These are phyloP conservation scores for Hylomyscus alleni DNA, from an alignment of 2,797 vertebrate species.

Conservation along the genomic window DNA sequence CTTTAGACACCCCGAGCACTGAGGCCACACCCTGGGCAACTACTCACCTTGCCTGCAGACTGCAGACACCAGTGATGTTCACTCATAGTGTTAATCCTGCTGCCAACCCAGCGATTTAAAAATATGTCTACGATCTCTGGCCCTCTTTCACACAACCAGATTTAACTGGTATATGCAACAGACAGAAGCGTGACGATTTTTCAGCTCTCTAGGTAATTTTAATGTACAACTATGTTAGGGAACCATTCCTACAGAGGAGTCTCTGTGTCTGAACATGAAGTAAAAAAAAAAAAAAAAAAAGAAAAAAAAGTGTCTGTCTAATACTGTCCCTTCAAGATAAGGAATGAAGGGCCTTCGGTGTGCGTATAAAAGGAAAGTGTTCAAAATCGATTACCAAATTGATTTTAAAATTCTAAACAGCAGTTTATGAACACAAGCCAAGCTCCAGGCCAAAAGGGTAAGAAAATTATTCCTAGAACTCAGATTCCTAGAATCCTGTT, in stretches of 20 bases:
- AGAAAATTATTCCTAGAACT: neutral
- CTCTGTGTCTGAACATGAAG: neutral
- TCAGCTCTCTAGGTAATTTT: constrained; percentile 1
- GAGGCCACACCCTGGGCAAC: neutral
- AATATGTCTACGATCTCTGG: neutral
- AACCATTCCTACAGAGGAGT: neutral
- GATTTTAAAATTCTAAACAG: constrained; percentile 37
- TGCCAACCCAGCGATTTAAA: neutral
- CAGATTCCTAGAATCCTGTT: neutral
- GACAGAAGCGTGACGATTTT: neutral
- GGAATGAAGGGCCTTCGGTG: neutral
- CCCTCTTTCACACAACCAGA: constrained; percentile 22
- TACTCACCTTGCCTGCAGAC: neutral
- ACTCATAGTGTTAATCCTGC: neutral
- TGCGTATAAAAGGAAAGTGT: neutral
- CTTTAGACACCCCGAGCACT: neutral
- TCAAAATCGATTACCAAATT: neutral
- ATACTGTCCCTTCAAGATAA: neutral
- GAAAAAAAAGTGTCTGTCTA: too few relatives aligned
- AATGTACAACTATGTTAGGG: neutral
- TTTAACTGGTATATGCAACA: neutral
- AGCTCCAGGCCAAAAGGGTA: neutral
- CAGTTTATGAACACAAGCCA: neutral
- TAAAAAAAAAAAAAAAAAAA: neutral
- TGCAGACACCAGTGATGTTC: neutral